Evolutionary conservation across 92 coral and sea anemone species (phyloP), one percentile per base, ranked within the genome.

Genomic region (Zoanthus sociatus): DNA sequence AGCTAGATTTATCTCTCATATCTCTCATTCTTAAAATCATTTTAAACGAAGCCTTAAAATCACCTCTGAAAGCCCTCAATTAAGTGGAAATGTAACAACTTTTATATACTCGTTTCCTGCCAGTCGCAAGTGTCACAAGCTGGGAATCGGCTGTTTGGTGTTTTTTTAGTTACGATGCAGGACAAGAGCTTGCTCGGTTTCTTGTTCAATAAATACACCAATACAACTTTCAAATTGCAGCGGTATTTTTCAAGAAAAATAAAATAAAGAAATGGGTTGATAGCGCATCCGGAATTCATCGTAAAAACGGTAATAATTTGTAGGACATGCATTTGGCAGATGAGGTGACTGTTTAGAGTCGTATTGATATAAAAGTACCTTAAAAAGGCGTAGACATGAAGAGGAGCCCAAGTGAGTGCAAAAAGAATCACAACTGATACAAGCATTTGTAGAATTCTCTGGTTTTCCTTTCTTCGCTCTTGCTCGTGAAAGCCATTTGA

Each of bases 181-280:
- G n/a, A 50, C 17, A 32, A 13, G 15, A 77, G 5, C 48, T 51
- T 77, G 66, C 82, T 11, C 21, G 82, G 30, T 4, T 6, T 77
- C 45, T 20, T 2, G 33, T 77, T 26, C 5, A 77, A 14, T 51
- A 77, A 5, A 13, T 5, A 32, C 42, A 79, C 20, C 30, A 79
- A 46, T 20, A 66, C 61, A 11, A 64, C 31, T 53, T 79, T 79
- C 17, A 67, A 5, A 20, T 64, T 79, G 17, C 44, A 45, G 5
- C 84, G 84, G 46, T 79, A 79, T 46, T 79, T 79, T 64, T 79
- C 84, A 51, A 79, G 70, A 53, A 79, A 79, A 79, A 79, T 64
- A 46, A 79, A 79, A 18, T 79, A 79, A 26, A 79, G 45, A 7
- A 79, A 45, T 9, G 84, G 84, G 20, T 79, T 79, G 5, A 67